These are phyloP conservation scores for Hymenochirus boettgeri DNA, from an alignment of 2,113 vertebrate genomes.

Conservation along the genomic window DNA sequence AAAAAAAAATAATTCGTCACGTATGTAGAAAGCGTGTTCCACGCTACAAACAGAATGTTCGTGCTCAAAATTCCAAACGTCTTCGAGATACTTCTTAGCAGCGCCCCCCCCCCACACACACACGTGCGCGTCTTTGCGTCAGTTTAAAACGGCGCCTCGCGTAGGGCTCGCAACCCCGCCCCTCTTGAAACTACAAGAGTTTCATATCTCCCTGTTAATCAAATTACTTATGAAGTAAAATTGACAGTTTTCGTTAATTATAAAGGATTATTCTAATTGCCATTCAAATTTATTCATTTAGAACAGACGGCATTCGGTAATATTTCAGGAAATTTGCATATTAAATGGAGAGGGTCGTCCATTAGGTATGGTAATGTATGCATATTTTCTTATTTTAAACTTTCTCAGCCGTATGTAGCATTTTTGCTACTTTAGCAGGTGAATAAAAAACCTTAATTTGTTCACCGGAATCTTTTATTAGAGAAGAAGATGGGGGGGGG, in stretches of 20 bases:
- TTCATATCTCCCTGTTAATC: conserved; percentile 99
- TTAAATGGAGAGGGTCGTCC: conserved; percentile 98
- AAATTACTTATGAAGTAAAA: conserved; percentile 99
- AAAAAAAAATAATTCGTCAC: no score
- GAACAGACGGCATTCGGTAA: conserved; percentile 99
- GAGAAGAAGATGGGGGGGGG: conserved; percentile 54
- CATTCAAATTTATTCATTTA: conserved; percentile 99
- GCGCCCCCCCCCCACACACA: no score
- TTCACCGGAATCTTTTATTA: conserved; percentile 75
- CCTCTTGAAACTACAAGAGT: conserved; percentile 97
- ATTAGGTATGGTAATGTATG: conserved; percentile 99
- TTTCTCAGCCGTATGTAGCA: conserved; percentile 92
- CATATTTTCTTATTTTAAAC: conserved; percentile 98
- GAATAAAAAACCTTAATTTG: conserved; percentile 93
- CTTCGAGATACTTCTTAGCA: conserved; percentile 58
- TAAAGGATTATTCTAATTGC: conserved; percentile 99
- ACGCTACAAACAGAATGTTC: no score
- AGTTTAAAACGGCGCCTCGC: conserved; percentile 77
- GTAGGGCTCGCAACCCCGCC: no score
- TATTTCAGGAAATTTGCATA: conserved; percentile 99
- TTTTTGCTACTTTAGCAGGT: conserved; percentile 90
- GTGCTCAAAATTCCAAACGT: no score
- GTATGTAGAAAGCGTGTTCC: no score
- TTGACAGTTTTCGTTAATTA: conserved; percentile 99
- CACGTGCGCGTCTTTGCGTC: conserved; percentile 61